phyloP scores from a whole-genome alignment of 2,888 invertebrate genomes.

The Anarsia innoxiella region DNA sequence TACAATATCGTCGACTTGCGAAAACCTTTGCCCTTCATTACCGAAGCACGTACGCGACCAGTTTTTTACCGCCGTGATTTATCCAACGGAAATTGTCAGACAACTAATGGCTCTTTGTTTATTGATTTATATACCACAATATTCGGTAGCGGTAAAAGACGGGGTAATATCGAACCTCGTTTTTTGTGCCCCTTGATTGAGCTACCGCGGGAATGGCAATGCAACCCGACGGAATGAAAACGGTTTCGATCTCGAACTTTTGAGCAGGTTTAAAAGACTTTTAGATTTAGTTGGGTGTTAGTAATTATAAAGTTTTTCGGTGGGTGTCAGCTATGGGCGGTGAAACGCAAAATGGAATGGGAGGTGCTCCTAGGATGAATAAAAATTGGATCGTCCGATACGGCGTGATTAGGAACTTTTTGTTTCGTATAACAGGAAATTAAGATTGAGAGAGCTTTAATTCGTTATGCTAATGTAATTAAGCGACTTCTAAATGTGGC shows the following conservation, averaged over 20 bases:
- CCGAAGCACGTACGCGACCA: slow-evolving; percentile 36
- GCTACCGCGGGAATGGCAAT: slow-evolving; percentile 36
- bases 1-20: slow-evolving; percentile 29
- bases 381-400: slow-evolving; percentile 32
- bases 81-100: slow-evolving; percentile 72
- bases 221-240: neutral
- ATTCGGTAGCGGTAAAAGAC: slow-evolving; percentile 66
- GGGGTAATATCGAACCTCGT: slow-evolving; percentile 42
- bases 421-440: slow-evolving; percentile 30
- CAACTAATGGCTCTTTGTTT: slow-evolving; percentile 72
- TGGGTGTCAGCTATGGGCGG: slow-evolving; percentile 49
- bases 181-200: slow-evolving; percentile 50
- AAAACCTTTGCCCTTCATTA: slow-evolving; percentile 48
- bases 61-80: slow-evolving; percentile 65
- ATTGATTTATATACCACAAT: slow-evolving; percentile 71
- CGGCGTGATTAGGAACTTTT: slow-evolving; percentile 45
- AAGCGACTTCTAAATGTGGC: slow-evolving; percentile 5
- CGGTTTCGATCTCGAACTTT: neutral
- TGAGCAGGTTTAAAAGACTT: slow-evolving; percentile 20
- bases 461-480: slow-evolving; percentile 13
- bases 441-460: slow-evolving; percentile 13
- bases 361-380: slow-evolving; percentile 32
- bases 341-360: slow-evolving; percentile 56
- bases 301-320: slow-evolving; percentile 49
- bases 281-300: slow-evolving; percentile 37